phyloP scores from a whole-genome alignment of 2,113 vertebrate species.

The Pleuronectes platessa region DNA sequence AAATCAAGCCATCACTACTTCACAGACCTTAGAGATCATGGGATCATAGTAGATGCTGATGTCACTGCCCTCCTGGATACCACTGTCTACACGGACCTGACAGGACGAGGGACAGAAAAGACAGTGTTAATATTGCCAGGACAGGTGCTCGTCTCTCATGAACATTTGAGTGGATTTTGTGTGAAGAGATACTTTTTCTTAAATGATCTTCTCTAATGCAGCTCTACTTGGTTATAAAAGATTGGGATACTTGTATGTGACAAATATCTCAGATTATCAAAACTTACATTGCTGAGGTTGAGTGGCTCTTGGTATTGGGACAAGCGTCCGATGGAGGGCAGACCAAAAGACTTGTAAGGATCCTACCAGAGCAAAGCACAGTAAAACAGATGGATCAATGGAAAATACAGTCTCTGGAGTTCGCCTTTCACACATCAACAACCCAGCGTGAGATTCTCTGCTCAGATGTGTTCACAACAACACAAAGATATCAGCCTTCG shows the following conservation, averaged over 20 bases:
- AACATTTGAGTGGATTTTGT: not conserved
- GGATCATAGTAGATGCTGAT: constrained; percentile 99
- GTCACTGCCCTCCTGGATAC: constrained; percentile 97
- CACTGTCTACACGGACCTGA: constrained; percentile 97
- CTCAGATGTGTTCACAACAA: no score
- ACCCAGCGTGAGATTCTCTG: no score
- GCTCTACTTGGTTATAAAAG: not conserved
- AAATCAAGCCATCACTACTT: not conserved
- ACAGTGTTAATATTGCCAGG: not conserved
- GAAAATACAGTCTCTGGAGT: not conserved
- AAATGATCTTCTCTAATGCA: not conserved
- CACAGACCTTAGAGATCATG: constrained; percentile 98
- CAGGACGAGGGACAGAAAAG: not conserved
- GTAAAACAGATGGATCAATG: not conserved
- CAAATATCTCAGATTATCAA: not conserved
- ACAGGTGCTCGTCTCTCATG: not conserved
- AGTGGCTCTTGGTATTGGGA: constrained; percentile 91
- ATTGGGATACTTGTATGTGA: not conserved
- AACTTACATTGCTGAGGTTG: constrained; percentile 87
- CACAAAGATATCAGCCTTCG: no score
- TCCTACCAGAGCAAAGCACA: constrained; percentile 81
- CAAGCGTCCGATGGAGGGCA: constrained; percentile 94
- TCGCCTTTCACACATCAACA: no score
- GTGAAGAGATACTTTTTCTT: not conserved
- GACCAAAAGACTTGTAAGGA: constrained; percentile 97